Evolutionary conservation across 1,140 invertebrate species (phyloP).

Genomic region (Tribolium madens): DNA sequence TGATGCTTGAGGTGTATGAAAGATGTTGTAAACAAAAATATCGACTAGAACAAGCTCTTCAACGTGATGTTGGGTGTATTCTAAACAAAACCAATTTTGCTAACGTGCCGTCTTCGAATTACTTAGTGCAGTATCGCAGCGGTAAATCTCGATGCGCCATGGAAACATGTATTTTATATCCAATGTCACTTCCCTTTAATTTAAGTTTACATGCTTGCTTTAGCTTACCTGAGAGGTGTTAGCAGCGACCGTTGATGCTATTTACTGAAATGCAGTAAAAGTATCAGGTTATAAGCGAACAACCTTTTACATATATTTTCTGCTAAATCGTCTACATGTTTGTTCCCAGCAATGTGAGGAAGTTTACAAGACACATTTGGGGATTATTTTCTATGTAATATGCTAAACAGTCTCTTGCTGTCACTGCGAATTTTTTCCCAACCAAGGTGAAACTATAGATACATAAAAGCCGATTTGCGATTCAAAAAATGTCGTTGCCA

Average conservation of each 20-base stretch:
- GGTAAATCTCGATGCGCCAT: conserved; percentile 25
- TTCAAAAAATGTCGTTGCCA: background rate
- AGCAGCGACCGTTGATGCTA: conserved; percentile 32
- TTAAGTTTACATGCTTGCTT: conserved; percentile 35
- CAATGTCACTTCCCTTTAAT: conserved; percentile 37
- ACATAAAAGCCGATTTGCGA: background rate
- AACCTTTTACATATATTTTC: conserved; percentile 29
- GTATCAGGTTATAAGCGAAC: conserved; percentile 35
- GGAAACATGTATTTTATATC: conserved; percentile 39
- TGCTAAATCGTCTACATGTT: conserved; percentile 31
- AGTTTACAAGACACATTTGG: conserved; percentile 23
- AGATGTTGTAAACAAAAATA: conserved; percentile 27
- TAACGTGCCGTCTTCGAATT: conserved; percentile 36
- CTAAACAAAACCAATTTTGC: conserved; percentile 36
- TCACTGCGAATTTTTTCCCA: conserved; percentile 2
- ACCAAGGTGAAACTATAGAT: too few relatives aligned
- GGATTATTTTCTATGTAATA: conserved; percentile 29
- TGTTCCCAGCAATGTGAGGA: conserved; percentile 20
- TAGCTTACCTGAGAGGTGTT: conserved; percentile 34
- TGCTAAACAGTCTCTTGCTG: conserved; percentile 10
- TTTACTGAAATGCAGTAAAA: conserved; percentile 36
- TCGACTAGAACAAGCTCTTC: background rate
- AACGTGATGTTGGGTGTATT: conserved; percentile 16
- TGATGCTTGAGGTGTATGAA: conserved; percentile 13
- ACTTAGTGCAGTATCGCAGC: conserved; percentile 24